Conservation (phyloP, 2,797 vertebrate species). For the Betta splendens region DNA sequence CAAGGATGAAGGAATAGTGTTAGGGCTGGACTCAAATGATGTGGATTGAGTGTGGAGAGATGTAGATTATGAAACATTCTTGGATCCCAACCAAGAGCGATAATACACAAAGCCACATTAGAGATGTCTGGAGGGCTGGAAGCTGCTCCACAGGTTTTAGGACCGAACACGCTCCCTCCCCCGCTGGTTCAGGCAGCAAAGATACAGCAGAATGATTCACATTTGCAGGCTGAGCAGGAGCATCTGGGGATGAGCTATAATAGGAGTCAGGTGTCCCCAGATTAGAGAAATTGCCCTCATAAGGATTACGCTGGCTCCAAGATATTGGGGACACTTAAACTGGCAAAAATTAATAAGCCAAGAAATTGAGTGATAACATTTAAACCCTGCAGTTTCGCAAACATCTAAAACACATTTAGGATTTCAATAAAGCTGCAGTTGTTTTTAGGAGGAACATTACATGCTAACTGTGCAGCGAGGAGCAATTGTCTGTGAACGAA, state of each 20-base stretch:
- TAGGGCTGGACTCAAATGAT: neutral
- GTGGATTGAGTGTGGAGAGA: neutral
- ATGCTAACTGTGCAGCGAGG: conserved; percentile 41
- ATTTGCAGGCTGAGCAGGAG: neutral
- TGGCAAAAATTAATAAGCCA: neutral
- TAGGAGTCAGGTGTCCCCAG: neutral
- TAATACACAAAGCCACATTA: neutral
- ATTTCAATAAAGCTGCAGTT: neutral
- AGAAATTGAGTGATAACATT: neutral
- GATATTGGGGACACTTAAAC: conserved; percentile 8
- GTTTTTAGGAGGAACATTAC: conserved; percentile 39
- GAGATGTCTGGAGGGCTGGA: neutral
- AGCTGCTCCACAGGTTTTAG: neutral
- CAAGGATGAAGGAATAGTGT: neutral
- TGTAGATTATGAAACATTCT: neutral
- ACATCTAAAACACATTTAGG: neutral
- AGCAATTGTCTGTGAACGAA: conserved; percentile 39
- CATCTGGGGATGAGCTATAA: neutral
- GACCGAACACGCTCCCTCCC: neutral
- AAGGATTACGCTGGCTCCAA: conserved; percentile 3
- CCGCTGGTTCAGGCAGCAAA: neutral
- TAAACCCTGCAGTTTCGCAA: neutral
- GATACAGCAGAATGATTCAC: conserved; percentile 1
- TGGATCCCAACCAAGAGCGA: neutral
- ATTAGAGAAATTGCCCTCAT: conserved; percentile 7